Percentiles rank a stretch among this genome's conserved stretches.
phyloP scores from a whole-genome alignment of 2,797 vertebrate species.

The Malurus leucopterus region DNA sequence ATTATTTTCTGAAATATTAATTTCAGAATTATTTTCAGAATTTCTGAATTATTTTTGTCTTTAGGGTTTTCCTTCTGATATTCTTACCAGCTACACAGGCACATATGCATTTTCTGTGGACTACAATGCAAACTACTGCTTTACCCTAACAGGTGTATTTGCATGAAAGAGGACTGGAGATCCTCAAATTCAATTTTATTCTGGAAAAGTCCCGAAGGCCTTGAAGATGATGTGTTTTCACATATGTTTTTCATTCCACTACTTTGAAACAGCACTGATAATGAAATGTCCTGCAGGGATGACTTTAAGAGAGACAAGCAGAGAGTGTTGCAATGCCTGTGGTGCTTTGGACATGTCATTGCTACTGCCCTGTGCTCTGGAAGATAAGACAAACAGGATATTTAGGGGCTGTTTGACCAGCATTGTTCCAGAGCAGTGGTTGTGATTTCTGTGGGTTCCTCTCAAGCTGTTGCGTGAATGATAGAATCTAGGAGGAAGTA shows the following conservation, averaged over 20 bases:
- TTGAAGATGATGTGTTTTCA: not conserved
- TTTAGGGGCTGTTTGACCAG: not conserved
- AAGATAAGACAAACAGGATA: not conserved
- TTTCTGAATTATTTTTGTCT: not conserved
- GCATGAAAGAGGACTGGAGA: not conserved
- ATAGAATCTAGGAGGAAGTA: not conserved
- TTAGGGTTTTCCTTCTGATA: not conserved
- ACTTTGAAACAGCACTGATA: not conserved
- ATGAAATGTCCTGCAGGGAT: not conserved
- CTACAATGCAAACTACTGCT: not conserved
- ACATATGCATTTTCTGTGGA: not conserved
- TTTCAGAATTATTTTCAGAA: too few relatives aligned
- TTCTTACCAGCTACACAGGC: not conserved
- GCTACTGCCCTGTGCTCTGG: not conserved
- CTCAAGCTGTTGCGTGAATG: not conserved
- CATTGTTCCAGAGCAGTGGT: not conserved
- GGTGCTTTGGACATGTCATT: not conserved
- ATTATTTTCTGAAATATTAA: not conserved
- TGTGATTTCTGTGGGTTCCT: not conserved
- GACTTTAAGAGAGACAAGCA: not conserved
- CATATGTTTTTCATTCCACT: not conserved
- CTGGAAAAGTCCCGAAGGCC: not conserved
- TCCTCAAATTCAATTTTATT: not conserved
- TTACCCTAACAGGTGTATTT: not conserved
- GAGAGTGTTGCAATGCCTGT: not conserved